Base-by-base conservation (phyloP, 2,888 invertebrate species). In the Hydroisotoma schaefferi region DNA sequence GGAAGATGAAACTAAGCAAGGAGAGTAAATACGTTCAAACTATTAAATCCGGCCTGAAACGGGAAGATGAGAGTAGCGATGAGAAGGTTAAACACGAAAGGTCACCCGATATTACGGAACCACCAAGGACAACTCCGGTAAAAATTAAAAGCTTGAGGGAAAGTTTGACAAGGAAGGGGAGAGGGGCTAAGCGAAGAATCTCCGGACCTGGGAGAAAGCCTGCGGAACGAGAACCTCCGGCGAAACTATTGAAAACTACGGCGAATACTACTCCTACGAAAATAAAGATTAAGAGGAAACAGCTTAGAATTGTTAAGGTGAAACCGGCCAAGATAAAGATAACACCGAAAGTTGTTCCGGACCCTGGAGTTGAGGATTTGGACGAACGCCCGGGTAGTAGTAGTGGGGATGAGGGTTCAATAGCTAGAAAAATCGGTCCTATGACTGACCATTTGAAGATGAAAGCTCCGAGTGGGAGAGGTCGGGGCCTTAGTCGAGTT, bases 101-200 rank as follows among this genome's bases (percentile, higher is more conserved):
- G 28, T 67, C 67, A 12, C 67, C 67, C 0, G 67, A 67, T 52
- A 67, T 67, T 23, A 61, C 57, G 2, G 67, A 67, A 3, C 40
- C 59, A 15, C 40, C 40, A 10, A 15, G n/a, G 20, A 15, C 20
- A 18, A 56, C 63, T 18, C 26, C 40, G 8, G 54, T 59, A 5
- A 47, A 52, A 18, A 56, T 20, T 12, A 44, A 65, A 49, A 15
- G 6, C 5, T 4, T 28, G 8, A 18, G 27, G 28, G 18, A 26
- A 28, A 18, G 23, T n/a, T n/a, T 25, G 2, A 28, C 3, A n/a
- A 49, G n/a, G 2, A 57, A 29, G 43, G 28, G 51, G 1, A 27
- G 61, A 23, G 55, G 63, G 18, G 54, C 59, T 3, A 67, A 67
- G 44, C 25, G 67, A 27, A 63, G 61, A 59, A 44, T 56, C 1